Conservation (phyloP, 2,113 vertebrate genomes). For the Marcusenius ussheri region DNA sequence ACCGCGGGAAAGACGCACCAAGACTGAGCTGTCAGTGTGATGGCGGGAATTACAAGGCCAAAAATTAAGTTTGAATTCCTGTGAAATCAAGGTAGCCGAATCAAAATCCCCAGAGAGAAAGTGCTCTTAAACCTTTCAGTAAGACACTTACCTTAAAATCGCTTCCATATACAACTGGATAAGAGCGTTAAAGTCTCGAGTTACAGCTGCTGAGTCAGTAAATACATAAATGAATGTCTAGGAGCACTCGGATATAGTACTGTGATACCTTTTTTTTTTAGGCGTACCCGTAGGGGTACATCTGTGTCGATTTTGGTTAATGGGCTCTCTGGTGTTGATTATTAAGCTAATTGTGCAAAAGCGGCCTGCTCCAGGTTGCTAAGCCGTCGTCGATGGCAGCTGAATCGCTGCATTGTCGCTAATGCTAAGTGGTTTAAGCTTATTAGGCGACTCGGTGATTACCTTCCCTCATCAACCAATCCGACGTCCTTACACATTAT, state of each 20-base stretch:
- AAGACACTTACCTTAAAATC: background rate
- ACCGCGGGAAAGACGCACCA: background rate
- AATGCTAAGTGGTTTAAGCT: background rate
- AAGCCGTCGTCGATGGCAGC: background rate
- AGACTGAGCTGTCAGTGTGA: background rate
- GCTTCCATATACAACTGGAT: background rate
- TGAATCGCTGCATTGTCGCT: background rate
- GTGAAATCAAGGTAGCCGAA: background rate
- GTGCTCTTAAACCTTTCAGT: background rate
- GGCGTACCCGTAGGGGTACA: background rate
- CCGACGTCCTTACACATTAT: background rate
- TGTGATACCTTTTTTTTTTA: background rate
- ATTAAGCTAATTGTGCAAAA: background rate
- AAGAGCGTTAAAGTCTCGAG: background rate
- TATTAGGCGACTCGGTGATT: background rate
- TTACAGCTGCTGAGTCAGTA: background rate
- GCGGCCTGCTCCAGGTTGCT: background rate
- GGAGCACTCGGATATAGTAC: background rate
- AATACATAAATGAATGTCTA: background rate
- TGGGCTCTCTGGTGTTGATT: background rate
- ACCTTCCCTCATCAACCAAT: background rate
- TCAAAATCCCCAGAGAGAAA: background rate
- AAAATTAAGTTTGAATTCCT: background rate
- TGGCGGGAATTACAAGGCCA: background rate
- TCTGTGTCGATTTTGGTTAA: slow-evolving; percentile 7